Percentiles rank a stretch among this genome's conserved stretches.
These are phyloP conservation scores for Penaeus indicus DNA, from an alignment of 1,140 invertebrate species.

Conservation along the genomic window DNA sequence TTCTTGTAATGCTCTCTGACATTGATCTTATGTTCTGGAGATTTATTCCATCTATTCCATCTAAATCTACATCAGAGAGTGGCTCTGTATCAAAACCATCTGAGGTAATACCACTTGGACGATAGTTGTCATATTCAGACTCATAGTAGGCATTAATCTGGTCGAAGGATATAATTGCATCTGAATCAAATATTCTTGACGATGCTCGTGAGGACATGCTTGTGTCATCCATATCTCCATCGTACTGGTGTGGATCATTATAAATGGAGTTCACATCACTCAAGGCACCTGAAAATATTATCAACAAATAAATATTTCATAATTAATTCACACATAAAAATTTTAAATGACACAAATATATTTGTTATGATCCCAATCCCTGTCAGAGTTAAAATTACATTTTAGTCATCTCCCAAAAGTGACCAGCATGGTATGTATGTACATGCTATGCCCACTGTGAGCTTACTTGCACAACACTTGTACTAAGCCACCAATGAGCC, in stretches of 20 bases:
- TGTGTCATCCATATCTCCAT: slow-evolving; percentile 78
- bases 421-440: too few relatives aligned
- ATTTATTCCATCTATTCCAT: slow-evolving; percentile 77
- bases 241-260: slow-evolving; percentile 75
- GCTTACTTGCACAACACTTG: too few relatives aligned
- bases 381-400: too few relatives aligned
- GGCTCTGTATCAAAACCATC: slow-evolving; percentile 71
- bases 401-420: too few relatives aligned
- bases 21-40: slow-evolving; percentile 82
- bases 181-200: slow-evolving; percentile 81
- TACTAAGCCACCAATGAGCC: too few relatives aligned
- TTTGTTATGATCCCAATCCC: not conserved
- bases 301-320: not conserved
- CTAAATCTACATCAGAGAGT: slow-evolving; percentile 70
- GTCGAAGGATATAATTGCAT: slow-evolving; percentile 82
- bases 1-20: slow-evolving; percentile 81
- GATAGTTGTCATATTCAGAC: slow-evolving; percentile 82
- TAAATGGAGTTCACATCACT: slow-evolving; percentile 89
- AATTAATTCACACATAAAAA: not conserved
- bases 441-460: too few relatives aligned
- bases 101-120: slow-evolving; percentile 68
- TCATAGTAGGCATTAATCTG: slow-evolving; percentile 86
- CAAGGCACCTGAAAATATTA: slow-evolving; percentile 75
- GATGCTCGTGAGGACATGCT: slow-evolving; percentile 84
- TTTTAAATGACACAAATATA: not conserved